Evolutionary conservation across 2,888 invertebrate species (phyloP).

Genomic region (Calameuta pallipes): DNA sequence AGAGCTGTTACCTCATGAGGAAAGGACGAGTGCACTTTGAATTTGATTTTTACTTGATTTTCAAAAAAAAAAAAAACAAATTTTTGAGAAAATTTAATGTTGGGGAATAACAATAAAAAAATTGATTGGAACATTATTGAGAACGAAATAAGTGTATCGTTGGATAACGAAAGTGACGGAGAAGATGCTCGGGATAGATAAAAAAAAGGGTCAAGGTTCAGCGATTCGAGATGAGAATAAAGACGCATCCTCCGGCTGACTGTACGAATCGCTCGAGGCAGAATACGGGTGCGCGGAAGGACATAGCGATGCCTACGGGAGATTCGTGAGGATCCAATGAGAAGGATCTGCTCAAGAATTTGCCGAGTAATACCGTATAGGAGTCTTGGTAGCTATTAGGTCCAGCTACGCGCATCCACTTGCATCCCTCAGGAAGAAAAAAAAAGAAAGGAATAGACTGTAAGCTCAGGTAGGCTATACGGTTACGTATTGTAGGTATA

Average conservation of each 20-base stretch:
- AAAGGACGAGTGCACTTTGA: too few relatives aligned
- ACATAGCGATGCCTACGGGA: conserved; percentile 41
- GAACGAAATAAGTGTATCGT: not conserved
- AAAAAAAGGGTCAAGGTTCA: not conserved
- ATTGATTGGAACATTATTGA: not conserved
- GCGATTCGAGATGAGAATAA: not conserved
- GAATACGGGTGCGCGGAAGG: conserved; percentile 40
- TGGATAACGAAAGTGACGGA: not conserved
- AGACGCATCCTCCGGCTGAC: not conserved
- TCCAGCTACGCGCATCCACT: conserved; percentile 23
- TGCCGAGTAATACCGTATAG: conserved; percentile 54
- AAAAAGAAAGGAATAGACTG: not conserved
- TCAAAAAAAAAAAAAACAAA: not conserved
- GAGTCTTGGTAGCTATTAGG: conserved; percentile 43
- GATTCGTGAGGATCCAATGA: conserved; percentile 17
- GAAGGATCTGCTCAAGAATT: conserved; percentile 49
- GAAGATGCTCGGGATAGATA: not conserved
- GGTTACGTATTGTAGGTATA: not conserved
- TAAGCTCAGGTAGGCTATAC: not conserved
- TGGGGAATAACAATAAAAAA: not conserved
- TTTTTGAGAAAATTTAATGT: not conserved
- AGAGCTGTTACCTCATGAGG: not conserved
- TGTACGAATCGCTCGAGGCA: not conserved
- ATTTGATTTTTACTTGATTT: not conserved
- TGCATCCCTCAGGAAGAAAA: not conserved